A percentile compares a stretch with the other conserved stretches of the same genome.
These are phyloP conservation scores for Papilio helenus DNA, from an alignment of 1,140 invertebrate species.

Conservation along the genomic window DNA sequence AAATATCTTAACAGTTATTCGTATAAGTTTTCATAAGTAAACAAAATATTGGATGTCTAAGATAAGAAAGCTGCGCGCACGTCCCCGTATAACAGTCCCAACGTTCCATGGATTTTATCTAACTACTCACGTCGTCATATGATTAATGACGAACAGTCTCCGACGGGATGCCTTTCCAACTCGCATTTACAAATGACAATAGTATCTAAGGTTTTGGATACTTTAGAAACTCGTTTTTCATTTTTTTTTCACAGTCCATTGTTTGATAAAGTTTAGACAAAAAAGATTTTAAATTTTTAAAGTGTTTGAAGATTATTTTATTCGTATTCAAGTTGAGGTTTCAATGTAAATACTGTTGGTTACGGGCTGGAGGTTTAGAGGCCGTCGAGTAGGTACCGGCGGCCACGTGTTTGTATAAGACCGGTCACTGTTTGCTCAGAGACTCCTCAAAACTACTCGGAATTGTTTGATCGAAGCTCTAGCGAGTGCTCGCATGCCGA, in stretches of 20 bases:
- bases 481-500: slow-evolving; percentile 41
- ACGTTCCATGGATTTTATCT: slow-evolving; percentile 69
- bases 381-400: slow-evolving; percentile 49
- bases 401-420: slow-evolving; percentile 71
- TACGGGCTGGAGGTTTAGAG: slow-evolving; percentile 60
- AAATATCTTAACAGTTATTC: slow-evolving; percentile 21
- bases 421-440: slow-evolving; percentile 76
- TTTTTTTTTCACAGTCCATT: slow-evolving; percentile 48
- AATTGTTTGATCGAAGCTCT: slow-evolving; percentile 71
- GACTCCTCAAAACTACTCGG: slow-evolving; percentile 69
- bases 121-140: slow-evolving; percentile 63
- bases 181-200: slow-evolving; percentile 72
- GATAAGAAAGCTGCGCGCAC: slow-evolving; percentile 7
- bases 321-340: slow-evolving; percentile 69
- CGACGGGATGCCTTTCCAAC: slow-evolving; percentile 68
- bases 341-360: slow-evolving; percentile 65
- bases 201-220: slow-evolving; percentile 57
- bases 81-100: slow-evolving; percentile 40
- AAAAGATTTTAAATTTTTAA: slow-evolving; percentile 16
- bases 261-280: slow-evolving; percentile 43
- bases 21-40: slow-evolving; percentile 19
- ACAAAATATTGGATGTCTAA: slow-evolving; percentile 52
- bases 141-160: slow-evolving; percentile 74
- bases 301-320: slow-evolving; percentile 59
- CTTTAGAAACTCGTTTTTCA: slow-evolving; percentile 64